Base-by-base conservation (phyloP, 2,888 invertebrate genomes). In the Tholera decimalis region DNA sequence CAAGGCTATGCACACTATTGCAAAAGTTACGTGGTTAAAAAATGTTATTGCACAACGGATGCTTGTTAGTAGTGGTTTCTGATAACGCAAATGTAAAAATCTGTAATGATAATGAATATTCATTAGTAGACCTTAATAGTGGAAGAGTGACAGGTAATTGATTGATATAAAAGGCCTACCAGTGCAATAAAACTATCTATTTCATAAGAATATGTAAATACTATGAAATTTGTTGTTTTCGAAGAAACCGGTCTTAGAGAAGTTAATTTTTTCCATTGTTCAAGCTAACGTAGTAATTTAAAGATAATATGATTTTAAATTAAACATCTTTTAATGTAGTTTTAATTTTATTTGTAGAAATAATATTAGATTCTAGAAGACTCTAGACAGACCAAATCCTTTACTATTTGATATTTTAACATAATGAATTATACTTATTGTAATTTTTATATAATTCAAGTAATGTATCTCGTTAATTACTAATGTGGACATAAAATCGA, bases 131-230 rank as follows among this genome's bases (percentile, higher is more conserved):
- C 37, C 28, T 44, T 28, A 24, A 24, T 41, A 15, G 41, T 51
- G n/a, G 11, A 30, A 15, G 35, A 37, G 30, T 28, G 26, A 53
- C 41, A 51, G 8, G 33, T 39, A 24, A 18, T 35, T 44, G 11
- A 53, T 43, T 28, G n/a, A n/a, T n/a, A 49, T 11, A 24, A 41
- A 41, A 35, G 30, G 1, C 4, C 15, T 46, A 13, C 11, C 22
- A 44, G 8, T 0, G 9, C 35, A 13, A 41, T 37, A 24, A 15
- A 9, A 18, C 22, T 30, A 28, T 66, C 20, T 20, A 67, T 64
- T 56, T 33, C 30, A 7, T 37, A 64, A 54, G 18, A 54, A 18
- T 67, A 54, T 68, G 11, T 35, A 37, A 67, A 67, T 39, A 30
- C 5, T n/a, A 20, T 11, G 59, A 43, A 58, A 57, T 24, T 3